Base-by-base conservation (phyloP, 1,140 invertebrate genomes). In the Uloborus diversus region DNA sequence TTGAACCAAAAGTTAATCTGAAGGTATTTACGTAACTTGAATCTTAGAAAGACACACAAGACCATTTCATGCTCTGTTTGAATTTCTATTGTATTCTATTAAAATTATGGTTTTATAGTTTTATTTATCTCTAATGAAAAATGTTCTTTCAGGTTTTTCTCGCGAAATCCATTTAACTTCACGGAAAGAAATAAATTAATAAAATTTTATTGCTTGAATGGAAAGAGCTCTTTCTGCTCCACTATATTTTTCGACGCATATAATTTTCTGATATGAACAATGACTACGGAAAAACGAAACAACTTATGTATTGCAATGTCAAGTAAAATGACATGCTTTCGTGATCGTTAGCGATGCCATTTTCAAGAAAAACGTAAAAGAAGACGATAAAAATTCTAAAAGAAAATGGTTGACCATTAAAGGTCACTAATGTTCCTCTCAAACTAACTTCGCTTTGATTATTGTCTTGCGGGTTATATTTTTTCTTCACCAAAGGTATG, bases 331-430 rank as follows among this genome's bases (percentile, higher is more conserved):
- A 47, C 61, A 78, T 35, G 62, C 49, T 28, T 65, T 57, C 13
- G n/a, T 56, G 30, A 78, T 75, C 57, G 71, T 64, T 62, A 65
- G 62, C 3, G 11, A n/a, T 57, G 61, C 49, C 73, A 65, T 78
- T 78, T 78, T 42, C 30, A 37, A 2, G 49, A 78, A 78, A 65
- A 78, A 65, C 32, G 42, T 66, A 65, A 78, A 33, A 65, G 73
- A 61, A 65, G 47, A 56, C 61, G 47, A 42, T 65, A 65, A 78
- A 78, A 78, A 78, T 65, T 27, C 73, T 37, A 13, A 42, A 35
- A 53, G 73, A 65, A 66, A 78, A 78, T 78, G 73, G 32, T 51
- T 66, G 62, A 57, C 73, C 73, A 78, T 78, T 78, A 78, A 56
- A 78, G 62, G 73, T 53, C 59, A 56, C 73, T 78, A 78, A 78